Evolutionary conservation across 2,888 invertebrate genomes (phyloP).

Genomic region (Ennomos quercinarius): DNA sequence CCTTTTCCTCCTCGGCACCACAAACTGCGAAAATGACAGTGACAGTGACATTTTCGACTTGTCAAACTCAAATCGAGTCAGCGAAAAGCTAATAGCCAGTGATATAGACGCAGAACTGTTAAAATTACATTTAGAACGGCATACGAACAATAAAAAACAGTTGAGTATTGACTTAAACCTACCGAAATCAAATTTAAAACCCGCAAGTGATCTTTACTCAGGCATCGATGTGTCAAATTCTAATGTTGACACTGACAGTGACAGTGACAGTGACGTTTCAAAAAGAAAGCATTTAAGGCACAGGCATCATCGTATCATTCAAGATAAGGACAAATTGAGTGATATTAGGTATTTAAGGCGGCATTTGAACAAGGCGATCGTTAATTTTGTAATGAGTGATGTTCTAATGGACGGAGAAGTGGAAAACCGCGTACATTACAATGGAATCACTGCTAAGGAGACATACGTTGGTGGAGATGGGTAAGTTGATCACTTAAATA

Average conservation of each 20-base stretch:
- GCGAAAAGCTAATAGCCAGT: constrained; percentile 22
- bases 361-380: constrained; percentile 73
- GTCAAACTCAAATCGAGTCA: constrained; percentile 16
- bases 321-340: constrained; percentile 60
- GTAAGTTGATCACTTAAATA: constrained; percentile 62
- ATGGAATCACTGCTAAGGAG: constrained; percentile 88
- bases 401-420: constrained; percentile 89
- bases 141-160: constrained; percentile 1
- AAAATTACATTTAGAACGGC: constrained; percentile 11
- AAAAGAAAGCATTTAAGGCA: constrained; percentile 52
- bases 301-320: constrained; percentile 52
- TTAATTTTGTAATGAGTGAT: constrained; percentile 88
- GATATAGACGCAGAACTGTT: constrained; percentile 10
- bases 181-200: constrained; percentile 7
- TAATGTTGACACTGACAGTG: constrained; percentile 43
- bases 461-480: constrained; percentile 84
- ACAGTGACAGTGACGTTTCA: constrained; percentile 51
- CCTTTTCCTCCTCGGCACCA: constrained; percentile 69
- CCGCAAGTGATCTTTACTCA: constrained; percentile 1
- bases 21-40: constrained; percentile 68
- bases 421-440: constrained; percentile 87
- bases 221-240: constrained; percentile 6
- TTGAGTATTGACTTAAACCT: constrained; percentile 8
- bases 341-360: constrained; percentile 73
- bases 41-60: constrained; percentile 50